Evolutionary conservation across 35 echinoderm and acorn worm species (phyloP), one percentile per base, ranked within the genome.

Genomic region (Lytechinus pictus): DNA sequence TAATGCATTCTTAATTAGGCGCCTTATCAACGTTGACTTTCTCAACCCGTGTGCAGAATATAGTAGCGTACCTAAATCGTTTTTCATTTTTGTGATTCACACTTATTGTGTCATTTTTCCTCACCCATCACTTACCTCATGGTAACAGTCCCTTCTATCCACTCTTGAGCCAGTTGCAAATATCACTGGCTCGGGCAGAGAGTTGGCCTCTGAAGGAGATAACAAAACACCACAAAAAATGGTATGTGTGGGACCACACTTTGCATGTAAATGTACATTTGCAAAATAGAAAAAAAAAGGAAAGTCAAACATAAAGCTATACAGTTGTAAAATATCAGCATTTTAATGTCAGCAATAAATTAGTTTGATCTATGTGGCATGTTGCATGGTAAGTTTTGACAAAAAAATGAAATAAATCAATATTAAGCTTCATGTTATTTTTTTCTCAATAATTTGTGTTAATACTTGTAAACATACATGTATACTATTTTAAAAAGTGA

Each of bases 201-300:
- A 90, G 88, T 54, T 90, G 88, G 88, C 52, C 4, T 13, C 88
- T n/a, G 88, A 90, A 90, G 52, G 29, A 44, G 88, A 90, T 90
- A 90, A 90, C 52, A 90, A 54, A 44, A 90, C 88, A 90, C 88
- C 88, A 90, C 88, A 90, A 16, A 90, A 90, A 90, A 90, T 90
- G 88, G 88, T 90, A 90, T 52, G 88, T 90, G 88, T 90, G 88
- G 88, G 88, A 90, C 88, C 52, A 90, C 16, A 24, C 5, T 79
- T 79, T 79, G 66, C 66, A 79, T 79, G 19, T 7, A 19, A 44
- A 44, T 44, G 33, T 79, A 79, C 19, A 79, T 79, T 16, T 79
- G 66, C 66, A 79, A 79, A 79, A 79, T 79, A 12, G 66, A 79
- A 79, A 79, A n/a, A 5, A 10, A 57, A 58, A 58, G 9, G 13